phyloP scores from a whole-genome alignment of 2,888 invertebrate genomes.

The Diarsia rubi region DNA sequence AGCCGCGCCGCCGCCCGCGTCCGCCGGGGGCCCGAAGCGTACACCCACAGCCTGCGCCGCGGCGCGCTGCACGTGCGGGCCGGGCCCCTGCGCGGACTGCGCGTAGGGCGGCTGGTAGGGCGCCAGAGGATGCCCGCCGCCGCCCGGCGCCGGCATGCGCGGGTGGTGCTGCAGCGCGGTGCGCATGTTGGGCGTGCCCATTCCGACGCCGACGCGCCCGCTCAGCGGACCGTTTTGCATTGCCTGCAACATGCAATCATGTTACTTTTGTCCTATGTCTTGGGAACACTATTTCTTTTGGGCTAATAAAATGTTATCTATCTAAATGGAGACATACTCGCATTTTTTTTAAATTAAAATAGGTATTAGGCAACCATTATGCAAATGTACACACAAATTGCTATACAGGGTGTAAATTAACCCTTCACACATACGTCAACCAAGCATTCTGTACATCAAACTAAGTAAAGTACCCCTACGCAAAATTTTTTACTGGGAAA shows the following conservation, averaged over 20 bases:
- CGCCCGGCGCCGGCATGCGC: slow-evolving; percentile 87
- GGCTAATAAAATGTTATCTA: neutral
- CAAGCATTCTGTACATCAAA: no score
- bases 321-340: neutral
- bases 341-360: no score
- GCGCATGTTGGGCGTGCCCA: slow-evolving; percentile 74
- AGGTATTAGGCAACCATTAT: no score
- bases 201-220: slow-evolving; percentile 87
- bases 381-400: neutral
- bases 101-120: slow-evolving; percentile 91
- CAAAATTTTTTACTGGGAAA: no score
- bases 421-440: no score
- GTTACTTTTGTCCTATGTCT: slow-evolving; percentile 12
- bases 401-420: no score
- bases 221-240: slow-evolving; percentile 96
- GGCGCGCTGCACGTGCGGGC: slow-evolving; percentile 84
- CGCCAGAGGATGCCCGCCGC: slow-evolving; percentile 90
- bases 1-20: slow-evolving; percentile 92
- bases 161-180: slow-evolving; percentile 67
- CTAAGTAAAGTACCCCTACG: no score
- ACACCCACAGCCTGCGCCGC: slow-evolving; percentile 85
- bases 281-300: neutral
- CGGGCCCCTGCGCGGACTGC: slow-evolving; percentile 87
- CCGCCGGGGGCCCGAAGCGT: slow-evolving; percentile 89
- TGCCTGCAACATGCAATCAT: slow-evolving; percentile 79